phyloP scores from a whole-genome alignment of 2,113 vertebrate species.

The Muntiacus muntjak region DNA sequence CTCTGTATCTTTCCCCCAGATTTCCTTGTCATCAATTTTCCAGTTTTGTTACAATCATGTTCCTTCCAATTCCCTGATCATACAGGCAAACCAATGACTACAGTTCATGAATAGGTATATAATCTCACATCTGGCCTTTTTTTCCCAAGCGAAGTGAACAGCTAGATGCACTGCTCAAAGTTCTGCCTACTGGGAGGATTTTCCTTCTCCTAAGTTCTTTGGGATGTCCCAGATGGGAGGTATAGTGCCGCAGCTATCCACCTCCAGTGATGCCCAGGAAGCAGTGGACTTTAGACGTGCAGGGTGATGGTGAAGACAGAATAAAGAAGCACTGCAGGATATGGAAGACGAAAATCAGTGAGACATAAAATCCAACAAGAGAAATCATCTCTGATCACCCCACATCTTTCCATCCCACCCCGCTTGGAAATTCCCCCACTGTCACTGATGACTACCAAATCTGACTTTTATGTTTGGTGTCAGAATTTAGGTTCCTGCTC shows the following conservation, averaged over 20 bases:
- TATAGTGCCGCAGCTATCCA: neutral
- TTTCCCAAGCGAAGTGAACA: neutral
- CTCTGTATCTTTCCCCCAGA: neutral
- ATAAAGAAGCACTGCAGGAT: conserved; percentile 98
- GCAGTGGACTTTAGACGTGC: neutral
- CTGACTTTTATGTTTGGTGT: conserved; percentile 88
- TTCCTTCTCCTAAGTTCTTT: neutral
- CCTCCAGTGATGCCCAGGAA: neutral
- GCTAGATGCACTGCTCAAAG: neutral
- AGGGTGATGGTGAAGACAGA: conserved; percentile 89
- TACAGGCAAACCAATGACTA: neutral
- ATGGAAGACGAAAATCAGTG: conserved; percentile 98
- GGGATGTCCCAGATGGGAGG: neutral
- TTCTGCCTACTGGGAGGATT: neutral
- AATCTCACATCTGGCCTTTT: neutral
- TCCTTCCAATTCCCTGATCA: neutral
- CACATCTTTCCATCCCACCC: conserved; percentile 79
- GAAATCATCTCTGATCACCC: conserved; percentile 87
- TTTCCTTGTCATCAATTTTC: neutral
- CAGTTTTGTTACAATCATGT: neutral
- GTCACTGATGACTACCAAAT: conserved; percentile 88
- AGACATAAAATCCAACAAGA: conserved; percentile 89
- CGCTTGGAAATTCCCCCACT: conserved; percentile 82
- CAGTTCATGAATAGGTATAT: neutral
- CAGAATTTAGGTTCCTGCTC: conserved; percentile 88